Conservation (phyloP, 2,113 vertebrate species). For the Rhipidura dahli region DNA sequence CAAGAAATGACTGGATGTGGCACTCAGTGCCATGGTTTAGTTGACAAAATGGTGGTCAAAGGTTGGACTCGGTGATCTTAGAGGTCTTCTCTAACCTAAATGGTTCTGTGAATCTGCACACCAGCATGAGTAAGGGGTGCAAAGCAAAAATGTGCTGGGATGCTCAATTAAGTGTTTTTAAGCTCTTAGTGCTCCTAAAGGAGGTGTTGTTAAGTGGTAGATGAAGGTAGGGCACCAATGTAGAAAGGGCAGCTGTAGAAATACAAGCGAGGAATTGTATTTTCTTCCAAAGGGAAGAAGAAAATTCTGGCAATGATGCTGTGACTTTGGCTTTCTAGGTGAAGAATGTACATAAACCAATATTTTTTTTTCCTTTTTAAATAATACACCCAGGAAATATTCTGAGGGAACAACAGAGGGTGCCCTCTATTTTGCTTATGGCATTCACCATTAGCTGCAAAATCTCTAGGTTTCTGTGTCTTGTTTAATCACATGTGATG, state of each 20-base stretch:
- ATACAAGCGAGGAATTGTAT: background rate
- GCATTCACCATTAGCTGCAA: background rate
- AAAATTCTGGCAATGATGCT: background rate
- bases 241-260: background rate
- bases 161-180: background rate
- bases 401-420: background rate
- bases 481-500: background rate
- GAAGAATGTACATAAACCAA: background rate
- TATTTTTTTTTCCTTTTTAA: background rate
- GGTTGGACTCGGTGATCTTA: rapidly evolving
- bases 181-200: background rate
- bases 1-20: background rate
- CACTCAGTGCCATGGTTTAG: background rate
- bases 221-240: background rate
- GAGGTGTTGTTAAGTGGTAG: background rate
- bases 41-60: background rate
- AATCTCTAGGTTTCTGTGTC: background rate
- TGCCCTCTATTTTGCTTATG: background rate
- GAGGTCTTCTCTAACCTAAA: background rate
- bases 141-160: background rate
- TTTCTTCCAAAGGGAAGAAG: background rate
- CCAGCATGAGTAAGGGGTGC: background rate
- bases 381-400: background rate
- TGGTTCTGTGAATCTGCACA: background rate
- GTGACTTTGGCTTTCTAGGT: background rate